phyloP scores from a whole-genome alignment of 23 tunicate genomes.

The Clavelina lepadiformis region DNA sequence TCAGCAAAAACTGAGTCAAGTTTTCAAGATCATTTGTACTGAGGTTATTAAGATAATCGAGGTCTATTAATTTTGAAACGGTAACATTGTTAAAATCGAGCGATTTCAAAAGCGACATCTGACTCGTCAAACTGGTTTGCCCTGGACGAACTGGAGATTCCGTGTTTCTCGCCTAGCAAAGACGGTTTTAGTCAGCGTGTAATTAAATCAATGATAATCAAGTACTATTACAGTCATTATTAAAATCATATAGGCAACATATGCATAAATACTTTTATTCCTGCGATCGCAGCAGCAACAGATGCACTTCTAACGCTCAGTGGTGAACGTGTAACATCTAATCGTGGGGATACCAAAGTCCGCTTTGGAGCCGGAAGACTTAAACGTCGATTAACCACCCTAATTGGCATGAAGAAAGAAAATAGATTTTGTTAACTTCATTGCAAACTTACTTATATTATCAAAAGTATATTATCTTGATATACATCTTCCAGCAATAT shows the following conservation, averaged over 20 bases:
- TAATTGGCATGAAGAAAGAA: no score
- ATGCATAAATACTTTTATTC: constrained; percentile 46
- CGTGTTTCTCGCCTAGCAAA: neutral
- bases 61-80: neutral
- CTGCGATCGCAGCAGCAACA: constrained; percentile 65
- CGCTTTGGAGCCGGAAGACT: constrained; percentile 57
- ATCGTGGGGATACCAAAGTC: neutral
- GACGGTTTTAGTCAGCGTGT: neutral
- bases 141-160: no score
- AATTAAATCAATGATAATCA: neutral
- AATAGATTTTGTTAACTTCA: no score
- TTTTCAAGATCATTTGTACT: constrained; percentile 1
- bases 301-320: constrained; percentile 65
- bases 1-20: neutral
- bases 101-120: neutral
- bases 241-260: neutral
- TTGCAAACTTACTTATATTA: no score
- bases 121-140: no score
- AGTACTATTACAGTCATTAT: neutral
- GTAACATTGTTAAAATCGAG: neutral
- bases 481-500: no score
- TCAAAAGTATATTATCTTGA: no score
- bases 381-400: constrained; percentile 59
- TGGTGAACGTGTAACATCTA: constrained; percentile 41
- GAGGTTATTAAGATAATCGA: constrained; percentile 14